Evolutionary conservation across 2,113 vertebrate species (phyloP).

Genomic region (Verasper variegatus): DNA sequence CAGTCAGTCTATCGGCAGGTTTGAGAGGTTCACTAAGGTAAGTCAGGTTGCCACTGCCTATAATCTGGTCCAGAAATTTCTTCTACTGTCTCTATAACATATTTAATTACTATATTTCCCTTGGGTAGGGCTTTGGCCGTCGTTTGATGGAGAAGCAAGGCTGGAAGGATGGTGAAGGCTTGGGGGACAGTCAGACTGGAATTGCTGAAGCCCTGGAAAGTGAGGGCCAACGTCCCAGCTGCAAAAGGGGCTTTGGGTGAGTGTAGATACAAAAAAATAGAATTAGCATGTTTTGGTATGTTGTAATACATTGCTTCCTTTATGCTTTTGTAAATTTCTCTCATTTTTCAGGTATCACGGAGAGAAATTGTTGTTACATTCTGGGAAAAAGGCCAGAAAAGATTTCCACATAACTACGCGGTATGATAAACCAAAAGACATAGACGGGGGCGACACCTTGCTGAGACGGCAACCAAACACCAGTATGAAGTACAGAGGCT

Average conservation of each 20-base stretch:
- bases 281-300: neutral
- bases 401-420: conserved; percentile 88
- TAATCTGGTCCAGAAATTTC: neutral
- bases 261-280: conserved; percentile 45
- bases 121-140: conserved; percentile 89
- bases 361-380: conserved; percentile 88
- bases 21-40: conserved; percentile 94
- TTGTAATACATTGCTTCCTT: neutral
- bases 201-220: conserved; percentile 90
- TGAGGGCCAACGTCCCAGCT: conserved; percentile 93
- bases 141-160: conserved; percentile 95
- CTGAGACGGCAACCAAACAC: conserved; percentile 88
- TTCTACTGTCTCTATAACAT: neutral
- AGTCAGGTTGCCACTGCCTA: neutral
- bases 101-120: neutral
- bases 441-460: conserved; percentile 86
- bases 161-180: conserved; percentile 92
- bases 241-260: conserved; percentile 96
- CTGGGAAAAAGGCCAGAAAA: conserved; percentile 81
- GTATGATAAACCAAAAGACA: conserved; percentile 89
- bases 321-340: neutral
- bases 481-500: conserved; percentile 90
- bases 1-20: conserved; percentile 85
- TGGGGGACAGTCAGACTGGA: conserved; percentile 88
- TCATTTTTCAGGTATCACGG: conserved; percentile 90